Evolutionary conservation across 2,113 vertebrate species (phyloP), one percentile per base, ranked within the genome.

Genomic region (Silurus asotus): DNA sequence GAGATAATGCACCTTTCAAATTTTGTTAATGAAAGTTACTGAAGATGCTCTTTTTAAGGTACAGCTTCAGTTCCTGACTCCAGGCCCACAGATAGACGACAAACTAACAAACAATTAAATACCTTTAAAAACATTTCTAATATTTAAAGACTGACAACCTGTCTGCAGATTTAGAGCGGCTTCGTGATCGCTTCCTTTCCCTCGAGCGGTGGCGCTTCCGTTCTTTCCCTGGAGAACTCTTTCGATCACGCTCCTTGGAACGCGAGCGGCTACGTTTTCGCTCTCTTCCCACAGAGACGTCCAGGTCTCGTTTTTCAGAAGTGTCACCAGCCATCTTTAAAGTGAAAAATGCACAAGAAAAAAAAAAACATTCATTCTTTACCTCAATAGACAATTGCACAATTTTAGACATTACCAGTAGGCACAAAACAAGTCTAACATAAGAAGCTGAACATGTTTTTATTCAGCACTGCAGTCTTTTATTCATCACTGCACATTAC

Each of bases 311-410:
- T 91, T 96, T 98, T 69, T 99, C 97, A 4, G 93, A 64, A 14
- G 96, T 88, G 86, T 98, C 98, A 23, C 97, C 97, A 48, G 96
- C 97, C 97, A 99, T 99, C 97, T 98, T 86, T 0, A 19, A 14
- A n/a, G 70, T 0, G 45, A 53, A 80, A 48, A 55, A 64, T 23
- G 19, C 28, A 82, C 53, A 74, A 14, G 23, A n/a, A n/a, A n/a
- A 55, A 53, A 37, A n/a, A 3, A 25, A 49, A 82, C n/a, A 76
- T 55, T 0, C 2, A 13, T 53, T 8, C 5, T 19, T 14, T 6
- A 59, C 8, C 53, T n/a, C n/a, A 74, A 25, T 13, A 3, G 25
- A 51, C 8, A 37, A 81, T 19, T 11, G 7, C n/a, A 78, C 55
- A 79, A 58, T 59, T 37, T 15, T 58, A 13, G 15, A 6, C 9